These are phyloP conservation scores for Tauraco hartlaubi DNA, from an alignment of 2,797 vertebrate genomes.

Conservation along the genomic window DNA sequence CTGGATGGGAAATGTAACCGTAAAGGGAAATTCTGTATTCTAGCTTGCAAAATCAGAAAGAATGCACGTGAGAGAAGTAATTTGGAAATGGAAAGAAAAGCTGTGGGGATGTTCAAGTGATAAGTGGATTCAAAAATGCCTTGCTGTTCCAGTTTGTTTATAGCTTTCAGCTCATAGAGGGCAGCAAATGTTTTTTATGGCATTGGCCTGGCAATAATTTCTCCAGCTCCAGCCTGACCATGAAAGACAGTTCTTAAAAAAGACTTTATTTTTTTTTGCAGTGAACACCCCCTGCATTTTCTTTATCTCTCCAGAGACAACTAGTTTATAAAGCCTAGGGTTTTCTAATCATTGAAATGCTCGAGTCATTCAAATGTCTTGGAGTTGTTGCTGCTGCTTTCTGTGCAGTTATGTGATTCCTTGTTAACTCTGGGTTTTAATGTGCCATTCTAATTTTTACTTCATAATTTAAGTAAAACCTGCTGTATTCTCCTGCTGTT, in stretches of 20 bases:
- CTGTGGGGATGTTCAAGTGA: neutral
- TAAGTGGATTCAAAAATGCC: neutral
- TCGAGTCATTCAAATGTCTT: neutral
- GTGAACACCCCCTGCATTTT: neutral
- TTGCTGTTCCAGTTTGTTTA: neutral
- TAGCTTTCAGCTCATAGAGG: neutral
- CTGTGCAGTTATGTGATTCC: neutral
- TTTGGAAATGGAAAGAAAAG: neutral
- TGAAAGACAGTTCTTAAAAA: neutral
- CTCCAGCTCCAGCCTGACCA: neutral
- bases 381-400: neutral
- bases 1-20: neutral
- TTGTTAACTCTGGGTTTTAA: neutral
- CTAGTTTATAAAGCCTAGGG: neutral
- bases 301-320: neutral
- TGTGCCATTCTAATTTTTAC: neutral
- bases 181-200: neutral
- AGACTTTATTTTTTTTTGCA: neutral
- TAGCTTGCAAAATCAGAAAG: neutral
- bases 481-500: neutral
- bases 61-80: neutral
- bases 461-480: neutral
- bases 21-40: neutral
- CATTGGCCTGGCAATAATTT: neutral
- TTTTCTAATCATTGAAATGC: neutral